Evolutionary conservation across 2,113 vertebrate species (phyloP).

Genomic region (Gymnobelideus leadbeateri): DNA sequence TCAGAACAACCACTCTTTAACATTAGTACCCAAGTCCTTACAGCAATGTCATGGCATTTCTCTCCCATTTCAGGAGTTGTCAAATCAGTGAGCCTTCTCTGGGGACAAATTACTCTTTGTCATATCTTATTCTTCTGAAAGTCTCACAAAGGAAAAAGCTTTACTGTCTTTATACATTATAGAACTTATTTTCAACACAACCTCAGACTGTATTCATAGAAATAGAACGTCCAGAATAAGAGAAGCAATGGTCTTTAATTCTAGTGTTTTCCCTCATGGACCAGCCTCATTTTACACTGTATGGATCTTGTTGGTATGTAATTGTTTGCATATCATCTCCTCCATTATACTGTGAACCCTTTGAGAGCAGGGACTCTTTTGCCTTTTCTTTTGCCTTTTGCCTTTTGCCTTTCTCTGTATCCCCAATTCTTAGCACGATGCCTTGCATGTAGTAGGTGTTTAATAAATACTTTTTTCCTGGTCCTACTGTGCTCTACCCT

Average conservation of each 20-base stretch:
- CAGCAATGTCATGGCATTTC: constrained; percentile 73
- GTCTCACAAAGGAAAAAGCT: background rate
- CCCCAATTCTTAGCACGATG: background rate
- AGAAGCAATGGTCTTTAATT: background rate
- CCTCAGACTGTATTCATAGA: constrained; percentile 1
- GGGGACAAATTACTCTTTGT: constrained; percentile 65
- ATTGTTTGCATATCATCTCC: background rate
- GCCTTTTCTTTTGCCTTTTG: no score
- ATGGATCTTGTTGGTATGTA: background rate
- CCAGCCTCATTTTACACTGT: background rate
- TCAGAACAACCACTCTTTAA: constrained; percentile 67
- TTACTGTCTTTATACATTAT: background rate
- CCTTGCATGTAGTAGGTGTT: background rate
- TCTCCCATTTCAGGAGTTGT: constrained; percentile 72
- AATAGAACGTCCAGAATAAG: background rate
- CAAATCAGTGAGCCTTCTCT: constrained; percentile 68
- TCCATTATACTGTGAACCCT: background rate
- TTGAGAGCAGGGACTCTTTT: background rate
- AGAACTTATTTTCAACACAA: constrained; percentile 69
- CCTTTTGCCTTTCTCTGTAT: background rate
- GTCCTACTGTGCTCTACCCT: background rate
- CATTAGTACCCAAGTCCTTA: constrained; percentile 51
- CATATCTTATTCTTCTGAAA: constrained; percentile 40
- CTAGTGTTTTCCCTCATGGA: background rate
- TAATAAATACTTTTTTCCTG: background rate